phyloP scores from a whole-genome alignment of 1,140 invertebrate species.

The Akabosia matsudoensis region DNA sequence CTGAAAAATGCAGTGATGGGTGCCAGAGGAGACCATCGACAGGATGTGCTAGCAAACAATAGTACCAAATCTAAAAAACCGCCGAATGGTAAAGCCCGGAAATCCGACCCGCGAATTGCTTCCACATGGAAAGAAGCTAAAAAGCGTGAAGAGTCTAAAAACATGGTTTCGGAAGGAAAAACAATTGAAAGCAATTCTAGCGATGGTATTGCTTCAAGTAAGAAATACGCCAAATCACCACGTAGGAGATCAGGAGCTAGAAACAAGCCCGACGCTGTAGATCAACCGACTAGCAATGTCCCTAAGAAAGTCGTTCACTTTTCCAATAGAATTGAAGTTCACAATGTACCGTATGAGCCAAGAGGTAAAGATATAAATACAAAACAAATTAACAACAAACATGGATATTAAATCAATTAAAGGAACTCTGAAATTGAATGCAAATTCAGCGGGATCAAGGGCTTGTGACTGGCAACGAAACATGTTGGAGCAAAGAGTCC shows the following conservation, averaged over 20 bases:
- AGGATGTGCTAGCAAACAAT: no score
- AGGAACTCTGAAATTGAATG: not conserved
- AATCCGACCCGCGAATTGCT: no score
- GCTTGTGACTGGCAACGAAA: slow-evolving; percentile 5
- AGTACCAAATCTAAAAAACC: no score
- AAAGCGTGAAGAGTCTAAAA: no score
- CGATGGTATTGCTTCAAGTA: no score
- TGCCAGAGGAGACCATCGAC: no score
- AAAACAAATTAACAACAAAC: not conserved
- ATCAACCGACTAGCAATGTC: not conserved
- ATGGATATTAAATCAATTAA: not conserved
- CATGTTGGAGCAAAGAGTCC: not conserved
- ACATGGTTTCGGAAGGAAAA: no score
- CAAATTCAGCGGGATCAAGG: not conserved
- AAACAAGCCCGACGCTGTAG: not conserved
- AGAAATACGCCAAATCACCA: no score
- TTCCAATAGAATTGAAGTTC: not conserved
- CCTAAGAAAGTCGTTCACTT: not conserved
- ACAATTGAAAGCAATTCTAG: no score
- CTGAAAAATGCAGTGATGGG: no score
- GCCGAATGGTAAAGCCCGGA: no score
- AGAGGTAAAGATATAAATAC: not conserved
- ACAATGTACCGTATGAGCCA: not conserved
- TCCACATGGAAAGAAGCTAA: no score
- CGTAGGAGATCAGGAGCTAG: not conserved